These are phyloP conservation scores for Sisor rabdophorus DNA, from an alignment of 2,113 vertebrate genomes.

Conservation along the genomic window DNA sequence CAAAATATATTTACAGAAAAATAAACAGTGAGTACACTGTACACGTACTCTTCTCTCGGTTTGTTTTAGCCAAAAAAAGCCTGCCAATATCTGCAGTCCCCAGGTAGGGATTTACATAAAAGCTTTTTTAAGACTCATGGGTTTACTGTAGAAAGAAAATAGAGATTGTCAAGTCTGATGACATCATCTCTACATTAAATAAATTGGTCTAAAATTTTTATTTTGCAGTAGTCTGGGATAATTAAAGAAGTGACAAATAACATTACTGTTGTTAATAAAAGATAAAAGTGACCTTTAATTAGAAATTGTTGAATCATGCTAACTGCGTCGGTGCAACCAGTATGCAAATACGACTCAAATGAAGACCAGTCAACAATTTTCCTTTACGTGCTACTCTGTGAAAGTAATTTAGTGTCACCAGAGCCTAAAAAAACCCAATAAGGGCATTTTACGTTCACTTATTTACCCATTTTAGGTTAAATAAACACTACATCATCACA, in stretches of 20 bases:
- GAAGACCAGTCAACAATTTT: background rate
- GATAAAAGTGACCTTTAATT: background rate
- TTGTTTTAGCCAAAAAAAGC: background rate
- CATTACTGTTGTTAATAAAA: background rate
- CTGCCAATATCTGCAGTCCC: background rate
- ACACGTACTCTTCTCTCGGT: background rate
- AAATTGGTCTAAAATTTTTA: background rate
- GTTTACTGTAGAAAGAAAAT: background rate
- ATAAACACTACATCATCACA: no score
- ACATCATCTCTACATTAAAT: conserved; percentile 6
- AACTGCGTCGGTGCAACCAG: conserved; percentile 12
- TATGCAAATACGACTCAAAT: conserved; percentile 33
- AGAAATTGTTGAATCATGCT: background rate
- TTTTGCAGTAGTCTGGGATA: background rate
- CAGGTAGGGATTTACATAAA: background rate
- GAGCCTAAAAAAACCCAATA: background rate
- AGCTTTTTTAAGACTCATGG: conserved; percentile 1
- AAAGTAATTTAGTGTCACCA: background rate
- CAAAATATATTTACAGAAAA: background rate
- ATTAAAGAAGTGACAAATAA: background rate
- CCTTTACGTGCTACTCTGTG: background rate
- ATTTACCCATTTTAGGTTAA: no score
- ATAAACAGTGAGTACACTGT: background rate
- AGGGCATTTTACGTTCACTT: background rate
- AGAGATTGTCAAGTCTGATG: background rate